Evolutionary conservation across 2,797 vertebrate genomes (phyloP).

Genomic region (Pseudochirops cupreus): DNA sequence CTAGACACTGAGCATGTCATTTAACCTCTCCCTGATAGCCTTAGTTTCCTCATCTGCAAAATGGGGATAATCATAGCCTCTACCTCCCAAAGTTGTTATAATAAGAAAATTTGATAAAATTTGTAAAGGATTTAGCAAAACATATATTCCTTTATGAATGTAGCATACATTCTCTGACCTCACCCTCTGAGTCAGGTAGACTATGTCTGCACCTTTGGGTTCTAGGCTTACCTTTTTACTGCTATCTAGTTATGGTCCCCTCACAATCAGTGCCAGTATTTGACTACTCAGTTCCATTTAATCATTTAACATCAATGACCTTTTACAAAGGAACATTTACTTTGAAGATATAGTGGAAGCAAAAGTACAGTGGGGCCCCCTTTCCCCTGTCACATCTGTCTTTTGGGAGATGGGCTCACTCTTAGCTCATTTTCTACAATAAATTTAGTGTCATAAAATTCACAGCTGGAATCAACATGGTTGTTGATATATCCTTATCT

Average conservation of each 20-base stretch:
- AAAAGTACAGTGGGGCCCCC: not conserved
- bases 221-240: not conserved
- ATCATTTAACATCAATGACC: not conserved
- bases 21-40: not conserved
- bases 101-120: not conserved
- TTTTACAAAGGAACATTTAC: not conserved
- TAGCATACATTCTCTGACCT: not conserved
- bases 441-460: not conserved
- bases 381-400: not conserved
- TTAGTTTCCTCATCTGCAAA: not conserved
- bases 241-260: not conserved
- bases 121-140: not conserved
- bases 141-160: not conserved
- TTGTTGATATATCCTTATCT: not conserved
- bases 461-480: not conserved
- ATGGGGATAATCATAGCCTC: not conserved
- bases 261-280: not conserved
- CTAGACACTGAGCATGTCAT: not conserved
- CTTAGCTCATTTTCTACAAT: not conserved
- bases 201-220: not conserved
- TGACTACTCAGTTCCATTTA: not conserved
- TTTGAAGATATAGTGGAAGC: not conserved
- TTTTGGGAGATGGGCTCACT: not conserved
- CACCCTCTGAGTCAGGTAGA: not conserved
- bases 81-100: not conserved